These are phyloP conservation scores for Capricornis sumatraensis DNA, from an alignment of 2,113 vertebrate genomes.

Conservation along the genomic window DNA sequence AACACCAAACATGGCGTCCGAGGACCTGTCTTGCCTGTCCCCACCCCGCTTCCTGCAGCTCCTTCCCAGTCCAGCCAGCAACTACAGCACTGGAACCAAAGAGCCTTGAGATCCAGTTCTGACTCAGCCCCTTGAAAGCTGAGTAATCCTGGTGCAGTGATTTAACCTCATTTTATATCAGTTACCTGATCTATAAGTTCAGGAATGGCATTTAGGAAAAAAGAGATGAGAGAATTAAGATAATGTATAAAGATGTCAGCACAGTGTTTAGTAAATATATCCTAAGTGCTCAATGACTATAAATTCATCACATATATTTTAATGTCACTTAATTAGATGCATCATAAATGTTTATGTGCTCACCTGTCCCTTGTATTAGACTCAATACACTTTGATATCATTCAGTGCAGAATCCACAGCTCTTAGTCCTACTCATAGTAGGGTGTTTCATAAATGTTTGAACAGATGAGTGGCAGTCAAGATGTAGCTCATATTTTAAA, in stretches of 20 bases:
- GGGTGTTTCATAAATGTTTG: background rate
- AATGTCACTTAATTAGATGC: background rate
- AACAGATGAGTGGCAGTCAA: background rate
- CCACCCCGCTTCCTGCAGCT: background rate
- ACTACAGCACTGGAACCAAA: background rate
- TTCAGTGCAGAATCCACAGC: background rate
- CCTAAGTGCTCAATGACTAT: background rate
- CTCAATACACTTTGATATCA: background rate
- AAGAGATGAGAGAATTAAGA: background rate
- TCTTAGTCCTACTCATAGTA: background rate
- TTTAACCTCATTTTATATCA: background rate
- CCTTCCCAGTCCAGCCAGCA: background rate
- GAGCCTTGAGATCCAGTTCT: background rate
- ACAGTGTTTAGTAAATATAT: background rate
- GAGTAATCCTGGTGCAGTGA: background rate
- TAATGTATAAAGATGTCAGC: background rate
- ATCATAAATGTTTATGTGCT: background rate
- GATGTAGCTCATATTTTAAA: background rate
- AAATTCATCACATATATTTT: background rate
- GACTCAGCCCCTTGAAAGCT: background rate
- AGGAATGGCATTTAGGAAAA: background rate
- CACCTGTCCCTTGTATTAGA: background rate
- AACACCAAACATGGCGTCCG: background rate
- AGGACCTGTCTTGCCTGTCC: background rate
- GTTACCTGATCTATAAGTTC: background rate